These are phyloP conservation scores for Dioctria linearis DNA, from an alignment of 2,888 invertebrate species.

Conservation along the genomic window DNA sequence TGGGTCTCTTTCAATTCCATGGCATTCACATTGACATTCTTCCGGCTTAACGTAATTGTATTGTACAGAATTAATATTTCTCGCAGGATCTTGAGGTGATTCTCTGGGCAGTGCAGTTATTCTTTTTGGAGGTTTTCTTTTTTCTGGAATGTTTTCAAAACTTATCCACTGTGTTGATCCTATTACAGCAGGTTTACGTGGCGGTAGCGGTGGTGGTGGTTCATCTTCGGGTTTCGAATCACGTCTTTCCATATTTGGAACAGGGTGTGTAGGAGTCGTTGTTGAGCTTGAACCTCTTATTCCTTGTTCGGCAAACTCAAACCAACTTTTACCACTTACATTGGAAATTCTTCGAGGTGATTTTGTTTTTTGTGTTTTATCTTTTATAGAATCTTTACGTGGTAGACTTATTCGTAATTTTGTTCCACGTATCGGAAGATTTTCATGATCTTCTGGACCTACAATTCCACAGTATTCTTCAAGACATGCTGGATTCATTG, in stretches of 20 bases:
- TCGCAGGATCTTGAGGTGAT: slow-evolving; percentile 62
- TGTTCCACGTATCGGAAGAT: slow-evolving; percentile 71
- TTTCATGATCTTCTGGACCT: slow-evolving; percentile 63
- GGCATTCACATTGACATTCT: slow-evolving; percentile 90
- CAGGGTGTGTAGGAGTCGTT: slow-evolving; percentile 67
- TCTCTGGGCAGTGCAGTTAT: slow-evolving; percentile 84
- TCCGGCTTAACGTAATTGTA: slow-evolving; percentile 89
- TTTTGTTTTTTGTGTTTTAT: slow-evolving; percentile 67
- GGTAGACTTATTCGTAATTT: slow-evolving; percentile 82
- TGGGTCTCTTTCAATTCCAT: slow-evolving; percentile 73
- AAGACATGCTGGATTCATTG: slow-evolving; percentile 80
- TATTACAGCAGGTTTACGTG: slow-evolving; percentile 68
- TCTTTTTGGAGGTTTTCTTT: slow-evolving; percentile 84
- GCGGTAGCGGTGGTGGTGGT: slow-evolving; percentile 72
- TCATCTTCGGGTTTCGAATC: slow-evolving; percentile 60
- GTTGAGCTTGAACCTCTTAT: slow-evolving; percentile 65
- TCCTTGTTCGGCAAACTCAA: slow-evolving; percentile 78
- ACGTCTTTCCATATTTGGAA: slow-evolving; percentile 59
- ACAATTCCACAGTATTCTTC: slow-evolving; percentile 78
- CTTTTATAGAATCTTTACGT: slow-evolving; percentile 72
- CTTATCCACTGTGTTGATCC: slow-evolving; percentile 82
- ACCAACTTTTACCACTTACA: slow-evolving; percentile 73
- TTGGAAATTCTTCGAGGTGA: slow-evolving; percentile 73
- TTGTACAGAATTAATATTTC: slow-evolving; percentile 70
- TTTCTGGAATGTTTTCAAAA: slow-evolving; percentile 89